Evolutionary conservation across 2,113 vertebrate species (phyloP).

Genomic region (Brachyistius frenatus): DNA sequence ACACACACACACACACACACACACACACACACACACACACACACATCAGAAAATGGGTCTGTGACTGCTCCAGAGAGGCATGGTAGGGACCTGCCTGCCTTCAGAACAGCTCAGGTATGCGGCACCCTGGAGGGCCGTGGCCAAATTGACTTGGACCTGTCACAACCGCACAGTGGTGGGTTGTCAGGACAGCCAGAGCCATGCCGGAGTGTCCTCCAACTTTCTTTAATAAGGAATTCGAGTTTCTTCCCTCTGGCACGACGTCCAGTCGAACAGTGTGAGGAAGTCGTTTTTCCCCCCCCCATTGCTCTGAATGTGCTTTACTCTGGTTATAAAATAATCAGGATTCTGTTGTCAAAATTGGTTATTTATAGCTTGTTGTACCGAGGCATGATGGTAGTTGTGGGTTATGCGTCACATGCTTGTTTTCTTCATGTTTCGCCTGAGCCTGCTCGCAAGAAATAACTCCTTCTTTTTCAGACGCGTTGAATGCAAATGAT

Average conservation of each 20-base stretch:
- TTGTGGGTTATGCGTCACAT: too few species aligned
- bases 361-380: too few species aligned
- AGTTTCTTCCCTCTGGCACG: constrained; percentile 15
- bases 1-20: too few species aligned
- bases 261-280: neutral
- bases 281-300: neutral
- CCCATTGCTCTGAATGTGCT: neutral
- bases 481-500: too few species aligned
- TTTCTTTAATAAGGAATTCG: constrained; percentile 35
- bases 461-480: too few species aligned
- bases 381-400: too few species aligned
- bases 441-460: too few species aligned
- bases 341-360: too few species aligned
- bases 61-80: constrained; percentile 8
- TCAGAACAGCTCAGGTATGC: constrained; percentile 27
- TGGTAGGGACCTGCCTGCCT: constrained; percentile 20
- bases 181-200: constrained; percentile 36
- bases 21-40: neutral
- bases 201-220: constrained; percentile 31
- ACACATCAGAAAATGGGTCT: constrained; percentile 19
- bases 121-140: constrained; percentile 30
- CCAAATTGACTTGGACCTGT: constrained; percentile 48
- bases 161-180: constrained; percentile 34
- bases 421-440: too few species aligned
- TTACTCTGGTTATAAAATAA: too few species aligned